These are phyloP conservation scores for Danaus chrysippus DNA, from an alignment of 2,888 invertebrate genomes.

Conservation along the genomic window DNA sequence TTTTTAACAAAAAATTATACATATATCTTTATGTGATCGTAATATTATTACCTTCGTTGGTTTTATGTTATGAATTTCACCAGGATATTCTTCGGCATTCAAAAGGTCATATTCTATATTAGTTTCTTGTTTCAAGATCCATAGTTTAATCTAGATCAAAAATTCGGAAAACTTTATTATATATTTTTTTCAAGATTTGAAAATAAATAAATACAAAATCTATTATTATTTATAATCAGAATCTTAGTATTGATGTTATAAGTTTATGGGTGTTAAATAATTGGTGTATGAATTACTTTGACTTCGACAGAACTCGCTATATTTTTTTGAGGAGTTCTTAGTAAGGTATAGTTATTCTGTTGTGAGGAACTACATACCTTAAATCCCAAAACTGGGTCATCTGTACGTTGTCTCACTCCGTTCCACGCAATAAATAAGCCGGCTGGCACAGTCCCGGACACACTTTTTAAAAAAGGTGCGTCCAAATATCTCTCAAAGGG, in stretches of 20 bases:
- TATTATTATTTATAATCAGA: too few relatives aligned
- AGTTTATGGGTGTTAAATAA: too few relatives aligned
- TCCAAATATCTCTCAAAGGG: conserved; percentile 12
- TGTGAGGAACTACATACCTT: conserved; percentile 3
- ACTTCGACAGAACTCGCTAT: too few relatives aligned
- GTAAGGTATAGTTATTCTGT: too few relatives aligned
- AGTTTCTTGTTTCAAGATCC: conserved; percentile 16
- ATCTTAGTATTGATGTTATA: too few relatives aligned
- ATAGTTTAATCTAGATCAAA: conserved; percentile 19
- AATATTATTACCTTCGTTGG: conserved; percentile 10
- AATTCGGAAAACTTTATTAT: background rate
- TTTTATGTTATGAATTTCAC: conserved; percentile 3
- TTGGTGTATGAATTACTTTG: too few relatives aligned
- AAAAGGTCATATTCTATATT: conserved; percentile 13
- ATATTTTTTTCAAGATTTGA: background rate
- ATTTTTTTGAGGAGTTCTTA: too few relatives aligned
- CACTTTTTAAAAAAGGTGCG: conserved; percentile 11
- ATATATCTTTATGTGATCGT: background rate
- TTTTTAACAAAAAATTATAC: background rate
- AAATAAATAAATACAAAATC: too few relatives aligned
- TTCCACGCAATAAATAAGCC: conserved; percentile 20
- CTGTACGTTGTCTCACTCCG: background rate
- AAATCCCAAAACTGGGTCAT: conserved; percentile 16
- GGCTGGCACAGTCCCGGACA: conserved; percentile 15
- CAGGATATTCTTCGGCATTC: conserved; percentile 20